Conservation (phyloP, 37 sponge, comb jelly and placozoan species). For the Mnemiopsis leidyi region DNA sequence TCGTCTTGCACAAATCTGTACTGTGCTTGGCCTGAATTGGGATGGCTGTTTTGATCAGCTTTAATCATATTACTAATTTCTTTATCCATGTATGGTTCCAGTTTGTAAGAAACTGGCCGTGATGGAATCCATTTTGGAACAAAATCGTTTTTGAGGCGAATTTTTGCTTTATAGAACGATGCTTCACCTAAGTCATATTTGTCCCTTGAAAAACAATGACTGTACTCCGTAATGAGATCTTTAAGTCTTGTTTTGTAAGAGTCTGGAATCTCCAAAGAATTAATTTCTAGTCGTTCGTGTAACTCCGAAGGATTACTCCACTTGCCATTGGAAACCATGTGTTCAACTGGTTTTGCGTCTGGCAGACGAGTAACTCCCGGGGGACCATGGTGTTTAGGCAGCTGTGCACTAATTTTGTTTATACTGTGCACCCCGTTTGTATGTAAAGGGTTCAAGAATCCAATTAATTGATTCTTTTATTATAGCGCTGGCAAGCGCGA, state of each 20-base stretch:
- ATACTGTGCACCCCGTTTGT: background rate
- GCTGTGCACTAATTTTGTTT: background rate
- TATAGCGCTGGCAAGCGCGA: too few species aligned
- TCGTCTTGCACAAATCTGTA: constrained; percentile 41
- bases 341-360: background rate
- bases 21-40: background rate
- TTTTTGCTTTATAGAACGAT: constrained; percentile 7
- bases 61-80: constrained; percentile 14
- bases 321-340: background rate
- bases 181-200: background rate
- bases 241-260: background rate
- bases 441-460: background rate
- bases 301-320: background rate
- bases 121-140: background rate
- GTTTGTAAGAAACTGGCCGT: background rate
- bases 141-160: background rate
- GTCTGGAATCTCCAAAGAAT: background rate
- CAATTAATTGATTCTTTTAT: background rate
- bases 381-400: background rate
- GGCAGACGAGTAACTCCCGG: background rate
- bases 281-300: background rate
- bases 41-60: background rate
- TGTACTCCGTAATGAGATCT: background rate
- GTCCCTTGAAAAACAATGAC: constrained; percentile 4
- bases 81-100: constrained; percentile 12